Evolutionary conservation across 2,888 invertebrate species (phyloP).

Genomic region (Trachelus iudaicus): DNA sequence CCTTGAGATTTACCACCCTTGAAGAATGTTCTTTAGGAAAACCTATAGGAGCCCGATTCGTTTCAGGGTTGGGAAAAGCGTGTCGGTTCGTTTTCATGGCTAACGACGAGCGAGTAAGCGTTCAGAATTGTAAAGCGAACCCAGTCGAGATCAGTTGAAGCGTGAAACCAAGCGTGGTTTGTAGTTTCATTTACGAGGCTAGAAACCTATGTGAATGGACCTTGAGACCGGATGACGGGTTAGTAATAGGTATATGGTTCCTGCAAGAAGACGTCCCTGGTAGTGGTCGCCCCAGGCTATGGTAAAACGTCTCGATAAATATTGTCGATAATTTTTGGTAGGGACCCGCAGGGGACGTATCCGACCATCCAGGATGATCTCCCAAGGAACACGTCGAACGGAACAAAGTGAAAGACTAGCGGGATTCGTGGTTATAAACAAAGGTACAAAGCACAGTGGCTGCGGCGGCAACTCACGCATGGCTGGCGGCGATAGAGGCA

Average conservation of each 20-base stretch:
- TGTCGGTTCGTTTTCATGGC: not conserved
- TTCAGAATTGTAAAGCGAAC: not conserved
- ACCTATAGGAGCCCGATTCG: not conserved
- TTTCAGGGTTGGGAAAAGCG: not conserved
- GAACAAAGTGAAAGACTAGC: not conserved
- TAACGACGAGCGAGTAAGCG: not conserved
- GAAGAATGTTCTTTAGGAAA: constrained; percentile 21
- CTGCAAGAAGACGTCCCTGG: not conserved
- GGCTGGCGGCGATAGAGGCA: constrained; percentile 46
- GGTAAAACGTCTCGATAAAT: not conserved
- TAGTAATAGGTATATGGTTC: not conserved
- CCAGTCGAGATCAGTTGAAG: not conserved
- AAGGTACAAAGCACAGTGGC: constrained; percentile 39
- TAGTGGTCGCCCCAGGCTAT: not conserved
- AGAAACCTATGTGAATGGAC: not conserved
- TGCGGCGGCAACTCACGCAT: constrained; percentile 38
- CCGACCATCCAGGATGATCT: not conserved
- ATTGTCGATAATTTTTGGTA: not conserved
- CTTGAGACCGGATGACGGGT: not conserved
- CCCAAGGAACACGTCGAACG: not conserved
- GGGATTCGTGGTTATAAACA: constrained; percentile 35
- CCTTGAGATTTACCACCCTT: constrained; percentile 26
- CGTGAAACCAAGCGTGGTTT: not conserved
- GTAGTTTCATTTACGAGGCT: not conserved
- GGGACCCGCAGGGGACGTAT: not conserved